A percentile compares a stretch with the other conserved stretches of the same genome.
These are phyloP conservation scores for Pandion haliaetus DNA, from an alignment of 2,113 vertebrate species.

Conservation along the genomic window DNA sequence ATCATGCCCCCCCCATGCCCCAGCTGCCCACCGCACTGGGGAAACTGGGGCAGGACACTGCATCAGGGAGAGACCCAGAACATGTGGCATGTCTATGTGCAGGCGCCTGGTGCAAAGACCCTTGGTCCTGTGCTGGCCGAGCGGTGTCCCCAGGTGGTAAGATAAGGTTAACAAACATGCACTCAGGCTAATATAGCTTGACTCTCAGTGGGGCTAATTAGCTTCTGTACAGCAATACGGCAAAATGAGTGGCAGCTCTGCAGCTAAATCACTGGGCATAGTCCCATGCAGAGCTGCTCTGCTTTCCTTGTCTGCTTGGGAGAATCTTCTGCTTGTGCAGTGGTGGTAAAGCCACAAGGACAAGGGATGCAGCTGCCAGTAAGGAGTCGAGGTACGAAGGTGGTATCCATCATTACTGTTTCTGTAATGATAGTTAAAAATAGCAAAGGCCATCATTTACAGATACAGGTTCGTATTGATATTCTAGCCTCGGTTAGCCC, in stretches of 20 bases:
- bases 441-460: neutral
- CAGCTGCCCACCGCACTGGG: neutral
- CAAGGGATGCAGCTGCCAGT: neutral
- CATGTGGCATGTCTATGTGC: neutral
- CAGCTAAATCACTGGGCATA: neutral
- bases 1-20: neutral
- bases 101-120: neutral
- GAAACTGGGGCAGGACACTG: neutral
- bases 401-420: neutral
- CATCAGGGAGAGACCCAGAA: neutral
- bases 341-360: neutral
- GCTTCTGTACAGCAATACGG: neutral
- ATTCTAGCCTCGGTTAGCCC: neutral
- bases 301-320: neutral
- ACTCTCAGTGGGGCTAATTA: conserved; percentile 50
- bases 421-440: neutral
- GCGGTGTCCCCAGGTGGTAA: neutral
- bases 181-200: conserved; percentile 36
- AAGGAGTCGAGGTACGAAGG: neutral
- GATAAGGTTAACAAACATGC: conserved; percentile 23
- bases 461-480: neutral
- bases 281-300: neutral
- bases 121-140: neutral
- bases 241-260: conserved; percentile 35
- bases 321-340: neutral